Conservation (phyloP, 2,888 invertebrate genomes). For the Corbicula japonica region DNA sequence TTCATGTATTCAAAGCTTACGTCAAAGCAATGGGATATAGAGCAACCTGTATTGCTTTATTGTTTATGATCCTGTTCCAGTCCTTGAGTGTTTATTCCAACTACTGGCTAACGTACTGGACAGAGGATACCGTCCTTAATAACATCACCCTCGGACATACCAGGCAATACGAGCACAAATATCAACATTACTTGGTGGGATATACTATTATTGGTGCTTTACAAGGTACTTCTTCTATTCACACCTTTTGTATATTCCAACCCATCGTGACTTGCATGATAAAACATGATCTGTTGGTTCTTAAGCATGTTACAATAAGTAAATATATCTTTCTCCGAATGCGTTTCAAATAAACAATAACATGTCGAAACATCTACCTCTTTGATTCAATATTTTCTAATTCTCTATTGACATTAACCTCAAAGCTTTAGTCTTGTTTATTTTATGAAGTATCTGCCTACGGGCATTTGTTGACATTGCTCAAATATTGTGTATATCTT, state of each 20-base stretch:
- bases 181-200: constrained; percentile 85
- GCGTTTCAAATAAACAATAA: too few species aligned
- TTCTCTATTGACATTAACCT: too few species aligned
- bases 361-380: too few species aligned
- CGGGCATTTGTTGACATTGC: too few species aligned
- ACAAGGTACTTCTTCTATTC: constrained; percentile 74
- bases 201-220: constrained; percentile 84
- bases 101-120: constrained; percentile 83
- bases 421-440: too few species aligned
- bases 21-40: constrained; percentile 92
- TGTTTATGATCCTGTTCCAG: constrained; percentile 77
- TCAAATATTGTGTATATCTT: background rate
- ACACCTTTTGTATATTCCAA: too few species aligned
- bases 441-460: too few species aligned
- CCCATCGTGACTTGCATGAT: too few species aligned
- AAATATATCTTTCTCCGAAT: too few species aligned
- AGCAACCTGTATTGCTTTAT: constrained; percentile 92
- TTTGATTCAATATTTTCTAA: too few species aligned
- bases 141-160: constrained; percentile 66
- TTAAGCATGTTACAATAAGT: too few species aligned
- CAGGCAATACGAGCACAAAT: constrained; percentile 57
- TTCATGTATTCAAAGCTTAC: constrained; percentile 95
- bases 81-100: constrained; percentile 72
- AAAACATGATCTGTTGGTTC: too few species aligned
- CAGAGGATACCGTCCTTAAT: constrained; percentile 74